phyloP scores from a whole-genome alignment of 2,797 vertebrate genomes.

The Sciaenops ocellatus region DNA sequence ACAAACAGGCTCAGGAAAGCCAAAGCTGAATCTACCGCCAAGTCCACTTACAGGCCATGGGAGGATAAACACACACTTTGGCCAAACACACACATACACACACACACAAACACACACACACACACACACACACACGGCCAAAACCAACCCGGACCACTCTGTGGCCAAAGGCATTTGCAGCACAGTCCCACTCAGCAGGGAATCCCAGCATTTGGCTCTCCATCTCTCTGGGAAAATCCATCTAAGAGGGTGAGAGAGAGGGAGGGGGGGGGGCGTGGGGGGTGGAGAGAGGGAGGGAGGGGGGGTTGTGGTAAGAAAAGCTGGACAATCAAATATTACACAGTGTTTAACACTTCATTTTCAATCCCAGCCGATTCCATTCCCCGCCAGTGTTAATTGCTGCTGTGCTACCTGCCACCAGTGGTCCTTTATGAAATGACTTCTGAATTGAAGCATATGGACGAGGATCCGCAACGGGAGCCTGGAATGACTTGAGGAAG shows the following conservation, averaged over 20 bases:
- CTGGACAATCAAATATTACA: conserved; percentile 79
- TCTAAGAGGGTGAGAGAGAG: conserved; percentile 27
- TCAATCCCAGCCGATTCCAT: conserved; percentile 71
- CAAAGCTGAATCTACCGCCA: conserved; percentile 58
- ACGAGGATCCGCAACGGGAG: conserved; percentile 71
- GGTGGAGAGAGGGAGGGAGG: background rate
- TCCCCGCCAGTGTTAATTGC: conserved; percentile 73
- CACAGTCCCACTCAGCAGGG: conserved; percentile 60
- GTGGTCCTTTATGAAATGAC: conserved; percentile 79
- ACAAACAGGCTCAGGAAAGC: conserved; percentile 34
- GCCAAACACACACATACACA: conserved; percentile 26
- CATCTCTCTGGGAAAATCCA: conserved; percentile 69
- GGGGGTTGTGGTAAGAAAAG: conserved; percentile 45
- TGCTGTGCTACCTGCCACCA: conserved; percentile 76
- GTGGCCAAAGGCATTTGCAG: conserved; percentile 68
- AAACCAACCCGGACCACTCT: conserved; percentile 63
- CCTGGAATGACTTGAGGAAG: conserved; percentile 77
- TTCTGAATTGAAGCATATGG: conserved; percentile 80
- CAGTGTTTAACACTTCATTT: conserved; percentile 79
- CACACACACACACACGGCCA: conserved; percentile 51
- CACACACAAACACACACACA: too few species aligned
- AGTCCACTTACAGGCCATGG: conserved; percentile 67
- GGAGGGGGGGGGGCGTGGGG: background rate
- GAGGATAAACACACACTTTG: conserved; percentile 69
- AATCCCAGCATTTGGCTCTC: conserved; percentile 64